Base-by-base conservation (phyloP, 2,113 vertebrate genomes). In the Geococcyx californianus region DNA sequence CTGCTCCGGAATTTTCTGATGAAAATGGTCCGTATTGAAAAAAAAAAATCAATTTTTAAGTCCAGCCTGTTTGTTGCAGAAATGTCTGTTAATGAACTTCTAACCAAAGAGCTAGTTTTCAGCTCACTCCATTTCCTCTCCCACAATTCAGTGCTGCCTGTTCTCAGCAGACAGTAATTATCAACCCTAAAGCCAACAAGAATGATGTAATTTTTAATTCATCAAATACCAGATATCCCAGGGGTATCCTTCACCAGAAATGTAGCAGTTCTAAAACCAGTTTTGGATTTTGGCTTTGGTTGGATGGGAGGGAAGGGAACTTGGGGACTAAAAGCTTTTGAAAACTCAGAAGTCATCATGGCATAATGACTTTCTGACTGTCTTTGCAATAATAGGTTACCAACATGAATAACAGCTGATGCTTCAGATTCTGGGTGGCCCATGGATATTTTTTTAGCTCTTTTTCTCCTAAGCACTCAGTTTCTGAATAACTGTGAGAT, bases 191-290 rank as follows among this genome's bases (percentile, higher is more conserved):
- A 92, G 47, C 87, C 89, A 94, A 72, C 73, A 89, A 76, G 84
- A 87, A 64, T 91, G 33, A 93, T 92, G 87, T 94, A 11, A 95
- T 82, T 91, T 94, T 95, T 56, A 91, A 91, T 94, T 91, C 77
- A 79, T 81, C 84, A 82, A 76, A 84, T 85, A 82, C 54, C 89
- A 82, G 91, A 87, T 95, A 73, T 87, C 69, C 81, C 81, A 72
- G 51, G 81, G 84, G 87, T n/a, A 59, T 72, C 73, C 69, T 87
- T 93, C 86, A 36, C 60, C 84, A 92, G 83, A 86, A 94, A 84
- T 7, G 26, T 6, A 86, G 38, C 55, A 16, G 26, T 77, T 89
- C 63, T 93, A 83, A 84, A 93, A 78, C 38, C 69, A 74, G 3
- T 87, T 82, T 87, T 59, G 31, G 36, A 45, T 92, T 94, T 91